Conservation (phyloP, 2,113 vertebrate genomes). For the Perca flavescens region DNA sequence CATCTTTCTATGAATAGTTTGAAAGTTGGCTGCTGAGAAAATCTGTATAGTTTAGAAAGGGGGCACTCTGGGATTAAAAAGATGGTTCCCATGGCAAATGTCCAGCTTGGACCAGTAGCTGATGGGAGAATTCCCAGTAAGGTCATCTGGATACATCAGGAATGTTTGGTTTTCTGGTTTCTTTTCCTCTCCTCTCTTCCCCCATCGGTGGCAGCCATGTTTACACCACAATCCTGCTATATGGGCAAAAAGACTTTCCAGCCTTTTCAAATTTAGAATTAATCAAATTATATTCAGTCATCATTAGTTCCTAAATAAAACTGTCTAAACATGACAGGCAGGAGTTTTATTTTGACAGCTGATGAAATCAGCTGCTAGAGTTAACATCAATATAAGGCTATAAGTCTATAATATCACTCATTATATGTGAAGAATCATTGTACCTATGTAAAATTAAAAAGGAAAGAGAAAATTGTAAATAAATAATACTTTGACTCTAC, state of each 20-base stretch:
- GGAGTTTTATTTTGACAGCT: neutral
- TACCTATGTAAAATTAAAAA: neutral
- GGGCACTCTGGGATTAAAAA: neutral
- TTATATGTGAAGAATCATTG: neutral
- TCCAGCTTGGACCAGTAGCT: constrained; percentile 19
- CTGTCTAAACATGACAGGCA: neutral
- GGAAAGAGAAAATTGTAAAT: neutral
- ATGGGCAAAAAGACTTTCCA: neutral
- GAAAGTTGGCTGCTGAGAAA: neutral
- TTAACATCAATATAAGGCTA: neutral
- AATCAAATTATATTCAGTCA: neutral
- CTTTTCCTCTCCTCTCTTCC: neutral
- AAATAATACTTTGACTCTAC: neutral
- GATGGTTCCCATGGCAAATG: constrained; percentile 52
- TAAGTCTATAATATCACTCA: neutral
- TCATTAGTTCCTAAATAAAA: neutral
- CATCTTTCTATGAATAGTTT: neutral
- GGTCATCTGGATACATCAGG: constrained; percentile 23
- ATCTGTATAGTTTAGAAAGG: neutral
- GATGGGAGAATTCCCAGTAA: constrained; percentile 49
- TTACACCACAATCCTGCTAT: neutral
- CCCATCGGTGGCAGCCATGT: neutral
- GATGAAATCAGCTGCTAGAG: neutral
- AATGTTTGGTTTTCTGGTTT: constrained; percentile 57
- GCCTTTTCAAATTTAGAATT: neutral